Base-by-base conservation (phyloP, 1,140 invertebrate species). In the Atta colombica region DNA sequence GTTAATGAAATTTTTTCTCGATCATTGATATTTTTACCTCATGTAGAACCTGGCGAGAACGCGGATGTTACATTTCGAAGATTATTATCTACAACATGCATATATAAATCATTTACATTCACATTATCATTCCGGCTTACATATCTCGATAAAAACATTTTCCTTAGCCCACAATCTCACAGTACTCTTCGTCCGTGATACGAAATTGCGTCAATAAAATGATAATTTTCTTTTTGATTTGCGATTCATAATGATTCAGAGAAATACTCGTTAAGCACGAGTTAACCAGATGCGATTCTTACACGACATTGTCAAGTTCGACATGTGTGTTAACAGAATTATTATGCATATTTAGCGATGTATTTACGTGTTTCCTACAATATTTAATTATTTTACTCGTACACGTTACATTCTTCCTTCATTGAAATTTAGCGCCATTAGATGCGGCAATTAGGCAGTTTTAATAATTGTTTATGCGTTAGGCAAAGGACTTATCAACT, bases 81-180 rank as follows among this genome's bases (percentile, higher is more conserved):
- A 85, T 86, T 87, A 69, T 91, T 87, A 86, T 61, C 82, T 91
- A 91, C 78, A 86, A 74, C 88, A 91, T 88, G 74, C 75, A 91
- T 85, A 89, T 88, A 89, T 89, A 88, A 89, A 87, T 91, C 88
- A 89, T 88, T 90, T 91, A 91, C 90, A 91, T 87, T 89, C 65
- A 86, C 81, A 87, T 87, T 77, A 91, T 85, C 77, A 49, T 72
- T 86, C 58, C 35, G 75, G 78, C n/a, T 61, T 69, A 69, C 55
- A 63, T 91, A 78, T 66, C 78, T 71, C 71, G 85, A 91, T 80
- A 90, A 75, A 90, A 88, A 88, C 60, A 68, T 63, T 81, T 86
- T 39, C 21, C 71, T 88, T 88, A 87, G 86, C 78, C 82, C 81
- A 84, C 87, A 89, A 91, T 84, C 25, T 61, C 39, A 35, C 58